Conservation (phyloP, 2,888 invertebrate species). For the Dastarcus helophoroides region DNA sequence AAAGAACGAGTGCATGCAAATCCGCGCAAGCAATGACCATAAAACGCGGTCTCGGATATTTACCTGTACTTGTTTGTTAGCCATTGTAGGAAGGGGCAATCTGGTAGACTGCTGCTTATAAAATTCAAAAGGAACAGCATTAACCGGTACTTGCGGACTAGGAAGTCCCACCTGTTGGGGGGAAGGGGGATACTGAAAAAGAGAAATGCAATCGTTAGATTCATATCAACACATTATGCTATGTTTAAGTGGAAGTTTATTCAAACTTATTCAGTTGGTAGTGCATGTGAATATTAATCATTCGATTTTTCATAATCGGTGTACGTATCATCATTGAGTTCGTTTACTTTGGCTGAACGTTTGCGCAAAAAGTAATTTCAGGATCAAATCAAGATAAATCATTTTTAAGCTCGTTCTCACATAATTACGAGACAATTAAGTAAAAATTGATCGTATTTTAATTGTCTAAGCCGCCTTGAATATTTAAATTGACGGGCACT, state of each 20-base stretch:
- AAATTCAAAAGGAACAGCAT: constrained; percentile 47
- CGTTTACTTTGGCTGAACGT: background rate
- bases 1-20: background rate
- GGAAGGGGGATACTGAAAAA: constrained; percentile 60
- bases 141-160: constrained; percentile 43
- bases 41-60: constrained; percentile 15
- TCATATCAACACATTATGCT: background rate
- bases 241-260: constrained; percentile 1
- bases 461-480: no score
- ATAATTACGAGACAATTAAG: no score
- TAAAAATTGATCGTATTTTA: no score
- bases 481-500: no score
- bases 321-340: background rate
- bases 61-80: constrained; percentile 53
- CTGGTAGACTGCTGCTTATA: constrained; percentile 43
- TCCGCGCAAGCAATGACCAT: constrained; percentile 4
- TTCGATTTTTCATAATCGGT: background rate
- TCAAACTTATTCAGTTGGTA: constrained; percentile 13
- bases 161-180: constrained; percentile 46
- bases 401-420: no score
- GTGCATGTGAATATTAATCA: constrained; percentile 15
- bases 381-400: no score
- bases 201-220: constrained; percentile 34
- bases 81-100: constrained; percentile 41
- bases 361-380: no score